These are phyloP conservation scores for Hyla sarda DNA, from an alignment of 2,113 vertebrate species.

Conservation along the genomic window DNA sequence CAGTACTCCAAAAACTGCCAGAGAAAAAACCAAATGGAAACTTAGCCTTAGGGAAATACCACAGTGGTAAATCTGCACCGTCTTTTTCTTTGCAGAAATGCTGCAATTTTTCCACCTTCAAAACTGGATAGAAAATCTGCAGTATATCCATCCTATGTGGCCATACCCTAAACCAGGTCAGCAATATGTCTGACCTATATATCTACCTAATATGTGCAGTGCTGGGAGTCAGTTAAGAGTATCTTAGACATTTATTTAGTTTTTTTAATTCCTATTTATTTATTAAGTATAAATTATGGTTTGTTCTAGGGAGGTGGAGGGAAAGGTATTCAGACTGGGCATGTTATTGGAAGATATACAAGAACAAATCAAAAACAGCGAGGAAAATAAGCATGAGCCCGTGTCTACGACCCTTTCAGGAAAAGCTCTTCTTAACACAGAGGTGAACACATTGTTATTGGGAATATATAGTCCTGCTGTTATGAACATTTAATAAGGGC, in stretches of 20 bases:
- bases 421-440: constrained; percentile 59
- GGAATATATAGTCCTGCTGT: background rate
- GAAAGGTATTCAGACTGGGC: constrained; percentile 85
- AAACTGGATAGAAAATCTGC: too few relatives aligned
- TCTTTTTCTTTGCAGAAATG: too few relatives aligned
- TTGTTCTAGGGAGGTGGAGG: constrained; percentile 80
- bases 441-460: constrained; percentile 73
- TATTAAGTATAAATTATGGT: background rate
- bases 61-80: too few relatives aligned
- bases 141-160: too few relatives aligned
- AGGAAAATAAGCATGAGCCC: constrained; percentile 50
- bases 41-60: too few relatives aligned
- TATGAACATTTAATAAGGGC: background rate
- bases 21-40: too few relatives aligned
- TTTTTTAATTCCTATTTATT: background rate
- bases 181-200: background rate
- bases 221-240: background rate
- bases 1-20: too few relatives aligned
- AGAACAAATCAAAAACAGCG: constrained; percentile 76
- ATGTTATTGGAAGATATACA: constrained; percentile 83
- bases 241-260: background rate
- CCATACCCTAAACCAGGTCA: background rate
- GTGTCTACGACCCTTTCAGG: constrained; percentile 60
- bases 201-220: background rate
- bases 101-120: too few relatives aligned